Evolutionary conservation across 2,888 invertebrate species (phyloP), one percentile per base, ranked within the genome.

Genomic region (Gymnoscelis rufifasciata): DNA sequence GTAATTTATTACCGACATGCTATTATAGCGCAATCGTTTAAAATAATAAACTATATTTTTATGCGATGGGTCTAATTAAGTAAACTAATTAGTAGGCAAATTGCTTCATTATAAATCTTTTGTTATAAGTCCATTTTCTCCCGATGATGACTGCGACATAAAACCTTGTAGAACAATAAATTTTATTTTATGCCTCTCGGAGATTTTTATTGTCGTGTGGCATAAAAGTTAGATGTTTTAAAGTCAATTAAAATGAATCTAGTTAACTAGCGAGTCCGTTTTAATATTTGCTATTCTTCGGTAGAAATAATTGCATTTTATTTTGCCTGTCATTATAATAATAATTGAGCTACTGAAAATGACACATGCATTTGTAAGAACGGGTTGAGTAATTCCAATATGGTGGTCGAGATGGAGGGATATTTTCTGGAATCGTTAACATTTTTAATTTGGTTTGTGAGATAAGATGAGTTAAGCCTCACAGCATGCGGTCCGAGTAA

Each of bases 161-260:
- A 49, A 49, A 41, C 37, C 28, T 33, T 33, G 8, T 48, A 47
- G 47, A 51, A 49, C 44, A 45, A 47, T 58, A 56, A 54, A 56
- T 56, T 54, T 49, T 47, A 54, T 55, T 55, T 57, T 51, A 55
- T 51, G 52, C 38, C 50, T 48, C 47, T 45, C 40, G 35, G 50
- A 46, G 45, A 53, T 52, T 59, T n/a, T 58, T 57, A 55, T 53
- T 56, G 56, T 59, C 57, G 50, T 56, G 36, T 46, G 44, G 48
- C 48, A 54, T 56, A 54, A 58, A 50, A 35, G 42, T 29, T n/a
- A n/a, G n/a, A n/a, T n/a, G 49, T 39, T 54, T 38, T 51, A 54
- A 50, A 53, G 52, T 50, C 56, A 57, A 63, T 63, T 64, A 60
- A 52, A 52, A 52, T 12, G 24, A 35, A 35, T 7, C 7, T 31